Evolutionary conservation across 2,797 vertebrate species (phyloP).

Genomic region (Notamacropus eugenii): DNA sequence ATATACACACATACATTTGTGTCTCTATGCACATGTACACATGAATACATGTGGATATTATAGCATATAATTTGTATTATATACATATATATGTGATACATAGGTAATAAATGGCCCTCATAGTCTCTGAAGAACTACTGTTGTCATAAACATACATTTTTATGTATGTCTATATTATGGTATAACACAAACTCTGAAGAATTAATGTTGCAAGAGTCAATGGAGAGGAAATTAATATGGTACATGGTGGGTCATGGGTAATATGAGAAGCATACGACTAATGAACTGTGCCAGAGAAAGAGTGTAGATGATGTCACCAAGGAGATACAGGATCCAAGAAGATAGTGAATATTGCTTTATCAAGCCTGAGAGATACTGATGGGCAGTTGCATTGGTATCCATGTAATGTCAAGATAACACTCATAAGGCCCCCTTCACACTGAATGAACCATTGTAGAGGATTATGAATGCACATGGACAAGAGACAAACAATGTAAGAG

Average conservation of each 20-base stretch:
- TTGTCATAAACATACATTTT: background rate
- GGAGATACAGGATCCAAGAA: background rate
- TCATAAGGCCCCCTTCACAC: background rate
- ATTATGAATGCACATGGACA: background rate
- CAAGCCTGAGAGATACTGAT: background rate
- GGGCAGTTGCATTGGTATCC: background rate
- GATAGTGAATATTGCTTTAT: background rate
- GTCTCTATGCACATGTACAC: background rate
- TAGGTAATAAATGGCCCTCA: background rate
- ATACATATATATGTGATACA: background rate
- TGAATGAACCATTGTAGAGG: background rate
- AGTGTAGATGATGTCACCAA: background rate
- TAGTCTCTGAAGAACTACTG: background rate
- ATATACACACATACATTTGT: background rate
- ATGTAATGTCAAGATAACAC: background rate
- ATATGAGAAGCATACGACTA: background rate
- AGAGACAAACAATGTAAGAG: background rate
- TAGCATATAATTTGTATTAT: background rate
- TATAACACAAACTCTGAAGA: background rate
- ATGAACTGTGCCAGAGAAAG: background rate
- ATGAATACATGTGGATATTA: background rate
- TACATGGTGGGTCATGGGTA: background rate
- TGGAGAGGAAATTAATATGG: background rate
- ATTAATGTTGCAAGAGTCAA: background rate
- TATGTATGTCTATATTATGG: background rate